Base-by-base conservation (phyloP, 2,888 invertebrate genomes). In the Leptopterna dolabrata region DNA sequence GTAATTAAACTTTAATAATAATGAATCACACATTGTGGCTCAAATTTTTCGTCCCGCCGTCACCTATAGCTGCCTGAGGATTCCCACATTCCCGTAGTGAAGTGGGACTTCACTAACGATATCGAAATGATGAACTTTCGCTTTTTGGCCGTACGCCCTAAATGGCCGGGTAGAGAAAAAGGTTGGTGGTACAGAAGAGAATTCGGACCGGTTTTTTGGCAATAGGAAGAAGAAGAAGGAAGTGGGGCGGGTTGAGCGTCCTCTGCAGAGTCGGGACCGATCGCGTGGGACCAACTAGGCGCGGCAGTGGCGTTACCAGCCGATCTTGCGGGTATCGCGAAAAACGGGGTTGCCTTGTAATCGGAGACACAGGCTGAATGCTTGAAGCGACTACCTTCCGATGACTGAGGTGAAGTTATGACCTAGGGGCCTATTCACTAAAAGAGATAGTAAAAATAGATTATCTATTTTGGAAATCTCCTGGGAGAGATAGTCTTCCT, bases 201-300 rank as follows among this genome's bases (percentile, higher is more conserved):
- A 36, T 76, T 76, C n/a, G 73, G 81, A 81, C 81, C 81, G 81
- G 81, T 81, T 81, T 81, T 81, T 81, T 81, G 81, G 81, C 81
- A 81, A 81, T 55, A 81, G 81, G 81, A 81, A 55, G 81, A 78
- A 19, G n/a, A 29, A 30, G 36, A 24, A 29, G 29, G 73, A 41
- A 36, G 73, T 29, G 73, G 73, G 30, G 24, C 16, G 29, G 76
- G 76, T 41, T 76, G 36, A 78, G 78, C 78, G 78, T 45, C 78
- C 78, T 71, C 24, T 29, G 13, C 43, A 16, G 51, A n/a, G n/a
- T 51, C 1, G n/a, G 51, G n/a, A n/a, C n/a, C 51, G 51, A 51
- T 51, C 51, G 51, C 51, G n/a, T 0, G 63, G 45, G 41, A 45
- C 78, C 78, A 45, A 78, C 14, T 19, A 16, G 73, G 73, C 36